Conservation (phyloP, 1,140 invertebrate genomes). For the Drosophila mayri region DNA sequence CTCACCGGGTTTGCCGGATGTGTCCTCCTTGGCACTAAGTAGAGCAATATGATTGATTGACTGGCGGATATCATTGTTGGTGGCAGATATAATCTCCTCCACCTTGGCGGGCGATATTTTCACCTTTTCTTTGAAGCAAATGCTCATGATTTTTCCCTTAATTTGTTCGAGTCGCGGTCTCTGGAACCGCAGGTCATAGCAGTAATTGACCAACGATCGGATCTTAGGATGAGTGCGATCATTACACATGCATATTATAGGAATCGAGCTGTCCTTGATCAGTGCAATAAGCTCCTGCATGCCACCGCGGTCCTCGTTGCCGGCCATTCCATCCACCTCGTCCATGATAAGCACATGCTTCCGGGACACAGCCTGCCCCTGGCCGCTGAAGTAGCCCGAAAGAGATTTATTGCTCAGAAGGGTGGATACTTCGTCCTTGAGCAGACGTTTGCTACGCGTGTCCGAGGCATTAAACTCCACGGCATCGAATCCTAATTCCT, state of each 20-base stretch:
- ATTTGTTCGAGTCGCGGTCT: slow-evolving; percentile 96
- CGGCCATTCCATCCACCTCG: slow-evolving; percentile 99
- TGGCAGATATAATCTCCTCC: slow-evolving; percentile 93
- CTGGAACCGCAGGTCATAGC: slow-evolving; percentile 95
- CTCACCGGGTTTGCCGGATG: neutral
- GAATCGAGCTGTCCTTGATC: slow-evolving; percentile 96
- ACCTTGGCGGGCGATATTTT: slow-evolving; percentile 92
- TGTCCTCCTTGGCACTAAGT: slow-evolving; percentile 86
- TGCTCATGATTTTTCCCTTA: slow-evolving; percentile 94
- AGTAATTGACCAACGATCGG: slow-evolving; percentile 96
- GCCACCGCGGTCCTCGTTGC: slow-evolving; percentile 99
- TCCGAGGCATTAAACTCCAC: slow-evolving; percentile 99
- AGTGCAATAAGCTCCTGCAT: slow-evolving; percentile 96
- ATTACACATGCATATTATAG: slow-evolving; percentile 99
- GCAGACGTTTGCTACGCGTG: slow-evolving; percentile 95
- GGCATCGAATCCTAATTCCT: slow-evolving; percentile 94
- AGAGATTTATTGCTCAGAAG: slow-evolving; percentile 91
- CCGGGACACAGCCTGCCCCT: slow-evolving; percentile 86
- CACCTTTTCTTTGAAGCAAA: slow-evolving; percentile 96
- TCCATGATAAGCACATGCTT: slow-evolving; percentile 99
- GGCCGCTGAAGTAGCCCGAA: slow-evolving; percentile 87
- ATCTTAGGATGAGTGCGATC: slow-evolving; percentile 98
- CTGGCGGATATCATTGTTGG: slow-evolving; percentile 97
- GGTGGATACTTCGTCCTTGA: slow-evolving; percentile 93
- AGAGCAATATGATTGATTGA: slow-evolving; percentile 95